A percentile compares a stretch with the other conserved stretches of the same genome.
These are phyloP conservation scores for Takifugu rubripes DNA, from an alignment of 2,797 vertebrate species.

Conservation along the genomic window DNA sequence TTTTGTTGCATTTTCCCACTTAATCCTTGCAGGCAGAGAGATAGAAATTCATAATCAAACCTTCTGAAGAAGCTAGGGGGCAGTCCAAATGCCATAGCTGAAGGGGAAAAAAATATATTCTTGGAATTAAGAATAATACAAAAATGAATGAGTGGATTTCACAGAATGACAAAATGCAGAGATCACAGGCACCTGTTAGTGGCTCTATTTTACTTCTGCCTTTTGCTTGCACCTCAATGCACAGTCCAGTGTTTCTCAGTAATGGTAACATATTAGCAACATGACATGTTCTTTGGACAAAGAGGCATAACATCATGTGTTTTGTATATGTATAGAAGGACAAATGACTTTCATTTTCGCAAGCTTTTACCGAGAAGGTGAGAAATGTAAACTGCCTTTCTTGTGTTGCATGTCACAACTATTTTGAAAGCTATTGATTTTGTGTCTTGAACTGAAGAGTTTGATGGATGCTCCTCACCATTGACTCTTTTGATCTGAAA, in stretches of 20 bases:
- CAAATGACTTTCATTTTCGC: conserved; percentile 12
- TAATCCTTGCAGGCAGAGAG: no score
- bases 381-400: conserved; percentile 33
- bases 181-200: conserved; percentile 44
- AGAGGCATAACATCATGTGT: conserved; percentile 8
- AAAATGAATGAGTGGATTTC: conserved; percentile 5
- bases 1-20: no score
- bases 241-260: conserved; percentile 51
- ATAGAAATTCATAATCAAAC: no score
- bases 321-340: conserved; percentile 15
- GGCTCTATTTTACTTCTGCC: conserved; percentile 45
- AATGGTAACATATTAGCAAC: conserved; percentile 26
- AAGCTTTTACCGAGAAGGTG: conserved; percentile 14
- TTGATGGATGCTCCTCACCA: conserved; percentile 48
- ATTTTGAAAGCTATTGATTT: conserved; percentile 69
- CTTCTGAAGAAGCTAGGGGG: no score
- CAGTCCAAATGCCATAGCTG: no score
- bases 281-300: conserved; percentile 19
- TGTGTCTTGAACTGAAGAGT: conserved; percentile 34
- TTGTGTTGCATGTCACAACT: conserved; percentile 25
- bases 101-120: no score
- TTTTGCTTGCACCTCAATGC: conserved; percentile 53
- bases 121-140: no score
- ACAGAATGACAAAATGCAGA: conserved; percentile 35
- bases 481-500: conserved; percentile 66